phyloP scores from a whole-genome alignment of 2,888 invertebrate species.

The Salticus scenicus region DNA sequence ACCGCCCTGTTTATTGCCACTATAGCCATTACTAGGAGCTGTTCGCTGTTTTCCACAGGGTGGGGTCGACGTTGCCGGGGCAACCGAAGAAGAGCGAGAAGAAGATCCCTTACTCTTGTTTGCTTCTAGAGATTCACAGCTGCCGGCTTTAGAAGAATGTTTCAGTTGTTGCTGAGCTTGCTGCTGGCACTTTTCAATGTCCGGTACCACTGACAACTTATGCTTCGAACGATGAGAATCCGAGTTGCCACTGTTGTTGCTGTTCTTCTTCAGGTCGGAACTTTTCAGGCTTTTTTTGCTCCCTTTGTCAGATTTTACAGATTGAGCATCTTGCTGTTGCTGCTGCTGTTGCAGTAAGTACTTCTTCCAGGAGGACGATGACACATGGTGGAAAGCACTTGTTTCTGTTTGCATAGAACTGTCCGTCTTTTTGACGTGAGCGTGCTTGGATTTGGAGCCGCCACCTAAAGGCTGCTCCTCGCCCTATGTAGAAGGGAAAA shows the following conservation, averaged over 20 bases:
- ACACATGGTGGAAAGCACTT: conserved; percentile 76
- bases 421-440: conserved; percentile 77
- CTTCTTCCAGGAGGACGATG: conserved; percentile 70
- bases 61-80: conserved; percentile 37
- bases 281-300: conserved; percentile 24
- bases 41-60: not conserved
- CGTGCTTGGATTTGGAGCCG: conserved; percentile 50
- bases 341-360: conserved; percentile 70
- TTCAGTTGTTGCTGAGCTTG: conserved; percentile 4
- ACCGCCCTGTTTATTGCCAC: conserved; percentile 34
- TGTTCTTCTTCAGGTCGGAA: conserved; percentile 32
- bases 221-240: conserved; percentile 52
- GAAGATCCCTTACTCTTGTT: conserved; percentile 16
- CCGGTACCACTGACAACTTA: conserved; percentile 53
- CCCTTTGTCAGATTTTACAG: conserved; percentile 34
- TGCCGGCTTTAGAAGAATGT: conserved; percentile 31
- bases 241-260: not conserved
- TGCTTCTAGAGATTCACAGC: conserved; percentile 43
- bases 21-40: not conserved
- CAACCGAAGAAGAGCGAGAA: conserved; percentile 13
- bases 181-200: conserved; percentile 11
- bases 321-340: conserved; percentile 47
- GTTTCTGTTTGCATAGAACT: conserved; percentile 79
- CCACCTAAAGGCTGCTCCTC: conserved; percentile 31
- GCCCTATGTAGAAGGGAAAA: conserved; percentile 21